Base-by-base conservation (phyloP, 2,113 vertebrate species). In the Eurystomus gularis region DNA sequence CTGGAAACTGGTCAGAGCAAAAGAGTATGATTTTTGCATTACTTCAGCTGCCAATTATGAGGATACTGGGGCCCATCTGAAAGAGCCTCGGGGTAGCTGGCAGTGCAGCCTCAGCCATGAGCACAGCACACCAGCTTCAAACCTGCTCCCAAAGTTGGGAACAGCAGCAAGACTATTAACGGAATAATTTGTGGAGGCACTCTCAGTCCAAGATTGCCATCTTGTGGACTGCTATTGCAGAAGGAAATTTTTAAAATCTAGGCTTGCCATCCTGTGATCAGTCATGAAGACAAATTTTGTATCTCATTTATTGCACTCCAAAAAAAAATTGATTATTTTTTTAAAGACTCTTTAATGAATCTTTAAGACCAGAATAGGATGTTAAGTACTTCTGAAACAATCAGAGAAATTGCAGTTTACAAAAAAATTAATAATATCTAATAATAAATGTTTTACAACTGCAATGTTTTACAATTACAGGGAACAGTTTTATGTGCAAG, bases 141-240 rank as follows among this genome's bases (percentile, higher is more conserved):
- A 66, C 54, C 40, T 26, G 23, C 39, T 79, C 65, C 61, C 60
- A 7, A 8, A 72, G 77, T 8, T 66, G 86, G 66, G 37, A 85
- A 31, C 33, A 17, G 79, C 54, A 52, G 69, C 57, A 14, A 42
- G 35, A 11, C 24, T 42, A 26, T 25, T 12, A 72, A 25, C 2
- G 14, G 66, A 61, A 37, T 57, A 77, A 64, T 68, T 71, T 83
- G 68, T 39, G 28, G 40, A 33, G 23, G 29, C 39, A 88, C 80
- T 68, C 37, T 29, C 69, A 80, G 85, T 95, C 68, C 95, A 97
- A 97, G 93, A 93, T 68, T 97, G 97, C 97, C 97, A 98, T 97
- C 97, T 97, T 90, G 97, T 97, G 97, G 97, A 39, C 37, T 55
- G n/a, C 3, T 6, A 19, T 5, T 69, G 91, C 19, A 71, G 42